Conservation (phyloP, 1,140 invertebrate genomes). For the Meteorus sp. region DNA sequence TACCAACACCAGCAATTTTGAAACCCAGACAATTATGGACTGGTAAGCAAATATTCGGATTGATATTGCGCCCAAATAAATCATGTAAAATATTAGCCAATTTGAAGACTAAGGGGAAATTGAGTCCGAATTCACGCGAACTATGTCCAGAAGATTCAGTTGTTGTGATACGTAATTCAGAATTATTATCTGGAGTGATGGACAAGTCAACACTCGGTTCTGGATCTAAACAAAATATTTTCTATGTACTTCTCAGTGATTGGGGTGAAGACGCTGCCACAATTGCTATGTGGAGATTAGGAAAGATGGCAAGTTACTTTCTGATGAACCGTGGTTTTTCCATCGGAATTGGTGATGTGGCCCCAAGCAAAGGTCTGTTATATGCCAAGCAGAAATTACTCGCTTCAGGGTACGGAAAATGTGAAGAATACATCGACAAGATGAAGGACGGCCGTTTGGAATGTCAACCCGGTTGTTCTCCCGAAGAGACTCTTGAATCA, state of each 20-base stretch:
- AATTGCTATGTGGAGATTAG: conserved; percentile 89
- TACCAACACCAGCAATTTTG: conserved; percentile 90
- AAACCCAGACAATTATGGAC: conserved; percentile 93
- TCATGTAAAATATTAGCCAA: conserved; percentile 80
- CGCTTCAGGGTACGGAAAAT: conserved; percentile 82
- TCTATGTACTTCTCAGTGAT: conserved; percentile 92
- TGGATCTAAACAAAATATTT: conserved; percentile 95
- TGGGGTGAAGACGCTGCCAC: conserved; percentile 89
- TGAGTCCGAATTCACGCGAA: conserved; percentile 83
- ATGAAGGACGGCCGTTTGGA: conserved; percentile 82
- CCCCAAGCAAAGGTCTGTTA: conserved; percentile 80
- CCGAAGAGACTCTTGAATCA: conserved; percentile 91
- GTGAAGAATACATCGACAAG: conserved; percentile 86
- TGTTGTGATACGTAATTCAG: conserved; percentile 92
- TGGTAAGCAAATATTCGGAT: conserved; percentile 93
- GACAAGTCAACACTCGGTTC: conserved; percentile 94
- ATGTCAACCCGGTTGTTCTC: conserved; percentile 88
- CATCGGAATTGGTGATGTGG: conserved; percentile 97
- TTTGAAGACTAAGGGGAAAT: conserved; percentile 88
- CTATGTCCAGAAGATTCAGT: conserved; percentile 90
- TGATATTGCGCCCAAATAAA: conserved; percentile 86
- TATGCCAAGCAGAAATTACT: conserved; percentile 82
- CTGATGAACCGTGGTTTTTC: conserved; percentile 95
- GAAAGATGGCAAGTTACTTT: conserved; percentile 85
- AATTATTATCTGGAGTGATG: conserved; percentile 86